A percentile compares a stretch with the other conserved stretches of the same genome.
These are phyloP conservation scores for Polydrusus cervinus DNA, from an alignment of 2,888 invertebrate genomes.

Conservation along the genomic window DNA sequence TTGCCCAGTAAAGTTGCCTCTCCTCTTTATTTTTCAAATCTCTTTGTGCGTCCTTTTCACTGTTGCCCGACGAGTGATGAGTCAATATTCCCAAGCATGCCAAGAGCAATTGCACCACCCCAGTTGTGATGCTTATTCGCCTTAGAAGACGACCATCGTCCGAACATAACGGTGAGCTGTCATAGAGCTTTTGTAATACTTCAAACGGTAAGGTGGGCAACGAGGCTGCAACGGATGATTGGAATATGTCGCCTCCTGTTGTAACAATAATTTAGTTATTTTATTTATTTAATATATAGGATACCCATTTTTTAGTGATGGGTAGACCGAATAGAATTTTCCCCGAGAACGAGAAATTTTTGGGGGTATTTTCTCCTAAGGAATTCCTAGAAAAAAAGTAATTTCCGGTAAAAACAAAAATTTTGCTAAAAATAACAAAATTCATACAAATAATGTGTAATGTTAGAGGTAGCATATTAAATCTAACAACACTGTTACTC, in stretches of 20 bases:
- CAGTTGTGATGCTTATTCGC: constrained; percentile 86
- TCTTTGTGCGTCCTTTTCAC: constrained; percentile 65
- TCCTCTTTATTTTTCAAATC: constrained; percentile 66
- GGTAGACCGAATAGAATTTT: no score
- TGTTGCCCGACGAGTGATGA: constrained; percentile 78
- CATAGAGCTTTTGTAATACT: constrained; percentile 84
- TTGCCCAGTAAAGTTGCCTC: constrained; percentile 91
- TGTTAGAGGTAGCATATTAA: no score
- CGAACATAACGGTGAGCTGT: constrained; percentile 82
- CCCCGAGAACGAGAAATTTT: no score
- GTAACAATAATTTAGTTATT: constrained; percentile 34
- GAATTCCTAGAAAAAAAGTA: no score
- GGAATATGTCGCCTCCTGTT: constrained; percentile 80
- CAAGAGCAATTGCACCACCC: constrained; percentile 88
- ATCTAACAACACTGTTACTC: no score
- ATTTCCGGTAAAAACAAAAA: no score
- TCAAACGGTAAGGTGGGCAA: constrained; percentile 86
- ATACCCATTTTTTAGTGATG: no score
- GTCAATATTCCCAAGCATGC: constrained; percentile 93
- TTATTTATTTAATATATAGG: no score
- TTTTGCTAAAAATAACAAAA: no score
- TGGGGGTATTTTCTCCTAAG: no score
- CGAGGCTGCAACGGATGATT: constrained; percentile 79
- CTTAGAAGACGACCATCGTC: constrained; percentile 86
- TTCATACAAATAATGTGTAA: no score